Evolutionary conservation across 2,888 invertebrate species (phyloP).

Genomic region (Dugesia japonica): DNA sequence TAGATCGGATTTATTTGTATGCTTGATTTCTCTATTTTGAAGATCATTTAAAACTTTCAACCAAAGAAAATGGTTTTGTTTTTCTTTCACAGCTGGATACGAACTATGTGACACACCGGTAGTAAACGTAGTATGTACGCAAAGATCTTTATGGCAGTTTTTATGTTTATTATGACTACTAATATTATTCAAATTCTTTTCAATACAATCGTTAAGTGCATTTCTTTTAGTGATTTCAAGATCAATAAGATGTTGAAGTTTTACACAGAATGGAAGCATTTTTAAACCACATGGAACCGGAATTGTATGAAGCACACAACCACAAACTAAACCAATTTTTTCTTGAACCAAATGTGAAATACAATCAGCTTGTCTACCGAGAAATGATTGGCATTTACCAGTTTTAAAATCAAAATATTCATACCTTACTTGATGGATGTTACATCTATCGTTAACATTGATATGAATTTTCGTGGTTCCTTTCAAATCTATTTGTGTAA

Average conservation of each 20-base stretch:
- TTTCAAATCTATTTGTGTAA: conserved; percentile 20
- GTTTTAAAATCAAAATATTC: conserved; percentile 29
- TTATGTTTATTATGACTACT: not conserved
- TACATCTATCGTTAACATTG: conserved; percentile 4
- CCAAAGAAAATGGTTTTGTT: conserved; percentile 25
- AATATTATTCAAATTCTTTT: not conserved
- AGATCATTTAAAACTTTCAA: conserved; percentile 9
- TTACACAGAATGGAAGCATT: conserved; percentile 21
- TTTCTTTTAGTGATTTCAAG: not conserved
- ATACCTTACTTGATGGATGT: conserved; percentile 8
- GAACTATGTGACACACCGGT: conserved; percentile 24
- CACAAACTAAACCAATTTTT: conserved; percentile 22
- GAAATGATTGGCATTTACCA: not conserved
- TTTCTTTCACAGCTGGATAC: conserved; percentile 29
- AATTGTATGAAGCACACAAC: conserved; percentile 12
- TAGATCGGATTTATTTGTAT: conserved; percentile 7
- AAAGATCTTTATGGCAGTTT: conserved; percentile 26
- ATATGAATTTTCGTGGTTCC: conserved; percentile 17
- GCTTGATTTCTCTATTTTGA: conserved; percentile 11
- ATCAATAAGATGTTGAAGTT: not conserved
- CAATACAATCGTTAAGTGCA: not conserved
- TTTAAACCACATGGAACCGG: conserved; percentile 25
- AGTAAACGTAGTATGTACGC: conserved; percentile 21
- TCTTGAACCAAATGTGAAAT: conserved; percentile 25
- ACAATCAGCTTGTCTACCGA: conserved; percentile 28